Conservation (phyloP, 2,888 invertebrate species). For the Drosophila setosimentum region DNA sequence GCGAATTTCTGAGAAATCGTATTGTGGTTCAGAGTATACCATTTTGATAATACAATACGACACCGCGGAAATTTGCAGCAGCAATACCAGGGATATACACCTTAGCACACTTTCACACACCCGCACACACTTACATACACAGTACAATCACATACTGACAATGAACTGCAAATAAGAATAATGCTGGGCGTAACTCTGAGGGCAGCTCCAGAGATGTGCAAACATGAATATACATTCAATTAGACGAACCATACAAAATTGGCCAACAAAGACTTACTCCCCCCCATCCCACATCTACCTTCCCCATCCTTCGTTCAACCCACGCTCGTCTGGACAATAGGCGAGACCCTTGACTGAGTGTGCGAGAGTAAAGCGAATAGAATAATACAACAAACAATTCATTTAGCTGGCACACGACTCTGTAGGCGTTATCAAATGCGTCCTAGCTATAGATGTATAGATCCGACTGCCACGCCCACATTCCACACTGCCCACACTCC, state of each 20-base stretch:
- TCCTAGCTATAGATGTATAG: background rate
- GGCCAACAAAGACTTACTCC: constrained; percentile 3
- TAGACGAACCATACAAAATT: constrained; percentile 58
- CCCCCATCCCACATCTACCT: background rate
- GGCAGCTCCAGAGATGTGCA: constrained; percentile 26
- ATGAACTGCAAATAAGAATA: constrained; percentile 42
- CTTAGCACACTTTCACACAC: background rate
- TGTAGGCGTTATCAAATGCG: constrained; percentile 16
- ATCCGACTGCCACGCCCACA: constrained; percentile 44
- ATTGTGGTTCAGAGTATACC: constrained; percentile 14
- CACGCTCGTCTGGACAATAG: constrained; percentile 46
- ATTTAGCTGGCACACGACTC: constrained; percentile 54
- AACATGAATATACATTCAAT: constrained; percentile 66
- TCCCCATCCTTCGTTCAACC: background rate
- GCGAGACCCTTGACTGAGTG: constrained; percentile 10
- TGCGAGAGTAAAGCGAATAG: constrained; percentile 11
- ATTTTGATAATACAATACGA: constrained; percentile 30
- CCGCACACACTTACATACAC: background rate
- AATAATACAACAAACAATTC: constrained; percentile 51
- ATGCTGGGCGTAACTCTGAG: constrained; percentile 14
- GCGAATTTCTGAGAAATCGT: constrained; percentile 44
- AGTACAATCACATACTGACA: constrained; percentile 10
- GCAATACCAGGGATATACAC: constrained; percentile 16
- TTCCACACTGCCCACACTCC: background rate
- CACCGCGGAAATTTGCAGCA: constrained; percentile 35